These are phyloP conservation scores for Oncorhynchus mykiss DNA, from an alignment of 2,113 vertebrate species.

Conservation along the genomic window DNA sequence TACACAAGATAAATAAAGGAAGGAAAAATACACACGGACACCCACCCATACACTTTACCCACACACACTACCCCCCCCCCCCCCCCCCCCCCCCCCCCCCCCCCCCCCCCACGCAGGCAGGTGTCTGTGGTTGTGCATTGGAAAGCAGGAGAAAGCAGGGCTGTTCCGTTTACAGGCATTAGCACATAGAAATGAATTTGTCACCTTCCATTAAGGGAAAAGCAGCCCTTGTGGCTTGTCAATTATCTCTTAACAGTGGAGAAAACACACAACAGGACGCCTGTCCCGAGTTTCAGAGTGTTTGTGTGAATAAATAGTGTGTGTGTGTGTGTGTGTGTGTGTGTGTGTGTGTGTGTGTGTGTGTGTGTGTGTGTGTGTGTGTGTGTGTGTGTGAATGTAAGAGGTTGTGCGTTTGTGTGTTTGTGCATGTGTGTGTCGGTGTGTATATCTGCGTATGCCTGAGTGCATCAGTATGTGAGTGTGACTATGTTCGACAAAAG, in stretches of 20 bases:
- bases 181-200: slow-evolving; percentile 74
- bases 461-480: not conserved
- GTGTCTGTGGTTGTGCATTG: not conserved
- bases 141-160: slow-evolving; percentile 48
- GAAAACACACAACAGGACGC: slow-evolving; percentile 41
- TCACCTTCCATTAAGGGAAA: slow-evolving; percentile 74
- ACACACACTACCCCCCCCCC: not conserved
- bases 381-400: slow-evolving; percentile 10
- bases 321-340: slow-evolving; percentile 23
- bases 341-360: slow-evolving; percentile 23
- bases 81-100: no score
- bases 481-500: not conserved
- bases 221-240: slow-evolving; percentile 64
- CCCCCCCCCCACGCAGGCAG: not conserved
- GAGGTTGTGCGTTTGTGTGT: slow-evolving; percentile 7
- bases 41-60: slow-evolving; percentile 5
- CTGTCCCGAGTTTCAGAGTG: not conserved
- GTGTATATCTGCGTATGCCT: not conserved
- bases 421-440: not conserved
- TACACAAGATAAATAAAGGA: slow-evolving; percentile 15
- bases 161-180: slow-evolving; percentile 74
- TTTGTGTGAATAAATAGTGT: slow-evolving; percentile 1
- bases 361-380: slow-evolving; percentile 23
- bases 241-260: slow-evolving; percentile 67
- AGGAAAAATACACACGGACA: not conserved